phyloP scores from a whole-genome alignment of 2,888 invertebrate genomes.

The Tridacna gigas region DNA sequence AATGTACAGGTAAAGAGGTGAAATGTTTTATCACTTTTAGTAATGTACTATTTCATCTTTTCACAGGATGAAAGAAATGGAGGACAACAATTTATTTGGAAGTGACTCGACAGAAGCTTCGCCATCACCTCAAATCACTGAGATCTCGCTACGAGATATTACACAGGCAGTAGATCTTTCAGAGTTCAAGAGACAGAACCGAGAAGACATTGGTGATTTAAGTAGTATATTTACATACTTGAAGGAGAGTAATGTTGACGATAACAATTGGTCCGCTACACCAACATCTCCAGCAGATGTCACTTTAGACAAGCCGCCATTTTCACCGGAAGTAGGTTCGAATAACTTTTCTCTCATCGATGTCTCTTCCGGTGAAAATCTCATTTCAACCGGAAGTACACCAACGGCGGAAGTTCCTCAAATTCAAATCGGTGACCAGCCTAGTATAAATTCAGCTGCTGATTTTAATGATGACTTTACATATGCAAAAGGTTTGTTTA shows the following conservation, averaged over 20 bases:
- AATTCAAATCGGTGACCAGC: slow-evolving; percentile 2
- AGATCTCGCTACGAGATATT: slow-evolving; percentile 76
- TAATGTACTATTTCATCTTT: neutral
- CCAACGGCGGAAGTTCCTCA: slow-evolving; percentile 8
- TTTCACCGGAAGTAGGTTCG: slow-evolving; percentile 10
- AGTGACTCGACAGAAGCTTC: slow-evolving; percentile 71
- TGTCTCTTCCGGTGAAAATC: slow-evolving; percentile 17
- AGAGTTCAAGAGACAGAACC: slow-evolving; percentile 64
- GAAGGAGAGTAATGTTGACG: slow-evolving; percentile 40
- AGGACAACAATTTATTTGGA: slow-evolving; percentile 75
- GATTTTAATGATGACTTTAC: slow-evolving; percentile 17
- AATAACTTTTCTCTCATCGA: slow-evolving; percentile 15
- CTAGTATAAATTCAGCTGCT: slow-evolving; percentile 19
- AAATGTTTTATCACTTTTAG: too few relatives aligned
- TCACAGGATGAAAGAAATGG: slow-evolving; percentile 80
- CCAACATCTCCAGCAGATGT: neutral
- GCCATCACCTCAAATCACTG: slow-evolving; percentile 71
- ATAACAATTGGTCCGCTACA: neutral
- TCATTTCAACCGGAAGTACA: slow-evolving; percentile 19
- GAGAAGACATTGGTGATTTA: slow-evolving; percentile 40
- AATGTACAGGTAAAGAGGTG: too few relatives aligned
- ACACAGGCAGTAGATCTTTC: slow-evolving; percentile 73
- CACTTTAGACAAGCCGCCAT: neutral
- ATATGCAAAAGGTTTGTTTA: slow-evolving; percentile 3
- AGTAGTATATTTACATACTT: slow-evolving; percentile 21